Evolutionary conservation across 2,113 vertebrate genomes (phyloP).

Genomic region (Pangasianodon hypophthalmus): DNA sequence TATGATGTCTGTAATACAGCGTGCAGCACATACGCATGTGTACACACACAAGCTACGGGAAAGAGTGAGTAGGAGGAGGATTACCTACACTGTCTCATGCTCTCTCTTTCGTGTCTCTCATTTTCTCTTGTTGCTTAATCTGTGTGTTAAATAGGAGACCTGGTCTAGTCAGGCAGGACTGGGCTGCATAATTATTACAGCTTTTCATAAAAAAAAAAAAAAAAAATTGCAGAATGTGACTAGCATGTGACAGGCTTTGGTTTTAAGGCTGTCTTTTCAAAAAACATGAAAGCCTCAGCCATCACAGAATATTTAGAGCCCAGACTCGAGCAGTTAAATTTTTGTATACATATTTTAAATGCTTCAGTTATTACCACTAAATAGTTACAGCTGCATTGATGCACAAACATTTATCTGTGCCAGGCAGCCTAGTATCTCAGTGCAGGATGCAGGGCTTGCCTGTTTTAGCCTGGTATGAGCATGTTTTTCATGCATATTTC

Average conservation of each 20-base stretch:
- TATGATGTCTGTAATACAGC: neutral
- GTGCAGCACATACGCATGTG: neutral
- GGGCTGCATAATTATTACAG: conserved; percentile 58
- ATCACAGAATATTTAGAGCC: conserved; percentile 22
- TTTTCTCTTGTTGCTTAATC: conserved; percentile 41
- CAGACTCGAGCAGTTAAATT: conserved; percentile 25
- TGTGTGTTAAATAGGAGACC: conserved; percentile 51
- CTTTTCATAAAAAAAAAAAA: conserved; percentile 30
- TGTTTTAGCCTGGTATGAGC: conserved; percentile 18
- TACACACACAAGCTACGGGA: conserved; percentile 11
- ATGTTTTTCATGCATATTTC: conserved; percentile 35
- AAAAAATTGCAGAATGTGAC: conserved; percentile 54
- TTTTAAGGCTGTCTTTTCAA: conserved; percentile 25
- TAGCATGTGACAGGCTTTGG: conserved; percentile 55
- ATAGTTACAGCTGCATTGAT: conserved; percentile 33
- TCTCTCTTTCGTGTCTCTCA: neutral
- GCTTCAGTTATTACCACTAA: conserved; percentile 32
- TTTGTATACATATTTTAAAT: conserved; percentile 37
- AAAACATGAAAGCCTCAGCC: conserved; percentile 24
- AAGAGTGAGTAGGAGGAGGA: conserved; percentile 40
- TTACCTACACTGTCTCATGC: conserved; percentile 41
- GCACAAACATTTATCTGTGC: conserved; percentile 32
- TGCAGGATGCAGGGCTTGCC: neutral
- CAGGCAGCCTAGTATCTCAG: conserved; percentile 21
- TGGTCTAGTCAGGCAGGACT: conserved; percentile 38